Base-by-base conservation (phyloP, 1,140 invertebrate species). In the Achroia grisella region DNA sequence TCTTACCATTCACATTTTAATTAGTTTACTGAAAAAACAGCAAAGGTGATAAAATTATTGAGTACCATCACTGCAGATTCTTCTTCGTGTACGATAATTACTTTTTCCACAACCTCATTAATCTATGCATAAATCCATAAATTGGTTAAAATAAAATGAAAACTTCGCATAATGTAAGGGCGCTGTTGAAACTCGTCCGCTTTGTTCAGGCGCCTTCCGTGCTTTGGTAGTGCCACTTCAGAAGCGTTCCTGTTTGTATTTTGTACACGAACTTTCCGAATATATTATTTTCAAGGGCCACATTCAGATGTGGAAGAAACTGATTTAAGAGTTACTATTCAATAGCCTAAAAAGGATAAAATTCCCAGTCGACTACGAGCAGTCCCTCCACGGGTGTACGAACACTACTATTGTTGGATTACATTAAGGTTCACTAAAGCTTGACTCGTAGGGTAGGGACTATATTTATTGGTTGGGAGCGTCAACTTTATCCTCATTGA, bases 251-350 rank as follows among this genome's bases (percentile, higher is more conserved):
- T 80, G 69, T 80, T 80, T 73, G 68, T 80, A 83, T 83, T 83
- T 76, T 61, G 71, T 77, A 71, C 76, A 77, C 74, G 74, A 73
- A 75, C 67, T 74, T 71, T 69, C 53, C 56, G 76, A 78, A 83
- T 83, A 80, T 75, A 72, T 82, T 83, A 83, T 71, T 73, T 67
- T 58, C 60, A 61, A 62, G 49, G 63, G 63, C 54, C 71, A 65
- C n/a, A n/a, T n/a, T n/a, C 70, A 68, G 53, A 75, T 71, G 69
- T 69, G 65, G 55, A 65, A 58, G 61, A 62, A 71, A 75, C 65
- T 75, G 70, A 75, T 78, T 75, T 75, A 75, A 71, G 65, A 71
- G 63, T 53, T 36, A 54, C 56, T 48, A 66, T 75, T 71, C 55
- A 73, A 73, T 67, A 63, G 54, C 39, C 48, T 60, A 56, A 64